Base-by-base conservation (phyloP, 2,113 vertebrate genomes). In the Morone chrysops region DNA sequence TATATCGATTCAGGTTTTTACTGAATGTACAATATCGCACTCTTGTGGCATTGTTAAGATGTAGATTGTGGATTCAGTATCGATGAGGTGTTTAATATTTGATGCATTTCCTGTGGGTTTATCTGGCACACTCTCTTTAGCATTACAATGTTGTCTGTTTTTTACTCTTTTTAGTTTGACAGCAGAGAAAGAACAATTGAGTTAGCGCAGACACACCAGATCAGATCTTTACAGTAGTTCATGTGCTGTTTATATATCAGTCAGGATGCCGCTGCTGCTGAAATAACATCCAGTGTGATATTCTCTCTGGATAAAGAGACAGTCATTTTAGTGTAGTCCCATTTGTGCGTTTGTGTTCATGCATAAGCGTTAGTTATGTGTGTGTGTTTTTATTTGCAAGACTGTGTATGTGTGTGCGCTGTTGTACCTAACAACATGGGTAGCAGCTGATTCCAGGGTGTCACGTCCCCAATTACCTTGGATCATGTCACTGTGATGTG, bases 401-500 rank as follows among this genome's bases (percentile, higher is more conserved):
- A 13, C 40, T 47, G 40, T 51, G 11, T 43, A 68, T 12, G 45
- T 48, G 40, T 5, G 47, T 1, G 12, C 40, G 72, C 3, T 60
- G 65, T 72, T 83, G 63, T 53, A 8, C 10, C 51, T 75, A 31
- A 66, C 2, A 0, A 67, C 11, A 57, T 25, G 31, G 61, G 51
- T 67, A 87, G 80, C 92, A 90, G 90, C 85, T 90, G 89, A 90
- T 84, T 86, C 53, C 56, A 82, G 83, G 72, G 70, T 88, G 90
- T 83, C 72, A 90, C 60, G 82, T 91, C 78, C 75, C 86, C 78
- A 88, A 89, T 91, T 91, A 89, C 76, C 75, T 83, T 78, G 38
- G 66, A 90, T 93, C 89, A 89, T 90, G 89, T 90, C 90, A 89
- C 68, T 81, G 73, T 84, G 82, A 89, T 73, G 75, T 89, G 80